These are phyloP conservation scores for Leucania comma DNA, from an alignment of 2,888 invertebrate species.

Conservation along the genomic window DNA sequence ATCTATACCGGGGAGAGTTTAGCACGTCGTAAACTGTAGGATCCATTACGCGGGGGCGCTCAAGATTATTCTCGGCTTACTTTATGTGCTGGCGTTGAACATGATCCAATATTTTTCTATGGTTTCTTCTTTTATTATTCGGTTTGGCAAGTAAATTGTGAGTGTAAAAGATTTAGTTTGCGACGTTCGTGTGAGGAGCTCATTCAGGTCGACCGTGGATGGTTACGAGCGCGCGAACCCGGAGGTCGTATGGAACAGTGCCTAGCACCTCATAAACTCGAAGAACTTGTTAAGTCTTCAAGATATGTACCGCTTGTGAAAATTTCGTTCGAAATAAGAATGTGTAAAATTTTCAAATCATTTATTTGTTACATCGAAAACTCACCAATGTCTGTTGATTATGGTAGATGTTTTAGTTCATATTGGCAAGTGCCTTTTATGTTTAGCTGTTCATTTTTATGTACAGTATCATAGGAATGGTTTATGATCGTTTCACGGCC, in stretches of 20 bases:
- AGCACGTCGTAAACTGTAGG: constrained; percentile 85
- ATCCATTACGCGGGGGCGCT: constrained; percentile 79
- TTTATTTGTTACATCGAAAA: not conserved
- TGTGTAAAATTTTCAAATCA: not conserved
- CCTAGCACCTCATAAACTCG: constrained; percentile 74
- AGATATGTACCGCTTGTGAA: constrained; percentile 36
- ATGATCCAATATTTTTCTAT: constrained; percentile 72
- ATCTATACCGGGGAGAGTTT: constrained; percentile 78
- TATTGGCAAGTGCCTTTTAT: constrained; percentile 5
- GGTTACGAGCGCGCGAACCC: constrained; percentile 65
- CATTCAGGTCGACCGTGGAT: constrained; percentile 67
- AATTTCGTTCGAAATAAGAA: constrained; percentile 29
- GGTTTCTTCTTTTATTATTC: constrained; percentile 65
- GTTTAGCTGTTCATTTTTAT: constrained; percentile 20
- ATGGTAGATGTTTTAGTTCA: not conserved
- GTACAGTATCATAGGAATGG: constrained; percentile 36
- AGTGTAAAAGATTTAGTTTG: constrained; percentile 63
- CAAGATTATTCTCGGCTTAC: constrained; percentile 75
- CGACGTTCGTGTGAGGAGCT: constrained; percentile 64
- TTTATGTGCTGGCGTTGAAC: constrained; percentile 71
- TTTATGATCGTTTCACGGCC: constrained; percentile 43
- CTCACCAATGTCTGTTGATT: not conserved
- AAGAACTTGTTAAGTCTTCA: constrained; percentile 66
- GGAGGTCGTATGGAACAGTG: constrained; percentile 66
- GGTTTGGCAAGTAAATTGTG: constrained; percentile 57